Evolutionary conservation across 2,113 vertebrate genomes (phyloP).

Genomic region (Phoxinus phoxinus): DNA sequence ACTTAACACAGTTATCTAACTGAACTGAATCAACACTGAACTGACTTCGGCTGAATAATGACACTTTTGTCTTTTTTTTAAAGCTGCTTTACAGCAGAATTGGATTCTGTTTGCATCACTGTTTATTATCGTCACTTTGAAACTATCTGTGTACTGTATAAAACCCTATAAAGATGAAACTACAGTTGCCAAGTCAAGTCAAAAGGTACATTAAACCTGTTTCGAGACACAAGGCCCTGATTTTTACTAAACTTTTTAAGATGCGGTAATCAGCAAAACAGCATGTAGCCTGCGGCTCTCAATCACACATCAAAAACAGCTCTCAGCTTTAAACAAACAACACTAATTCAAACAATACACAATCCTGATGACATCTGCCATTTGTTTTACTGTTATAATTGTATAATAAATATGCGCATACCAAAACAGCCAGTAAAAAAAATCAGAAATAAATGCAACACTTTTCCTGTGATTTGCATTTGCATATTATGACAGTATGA

Average conservation of each 20-base stretch:
- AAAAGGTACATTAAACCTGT: neutral
- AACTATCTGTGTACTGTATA: no score
- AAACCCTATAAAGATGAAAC: no score
- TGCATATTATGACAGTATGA: neutral
- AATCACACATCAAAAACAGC: slow-evolving; percentile 5
- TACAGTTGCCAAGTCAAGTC: no score
- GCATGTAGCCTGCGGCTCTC: neutral
- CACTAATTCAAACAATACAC: neutral
- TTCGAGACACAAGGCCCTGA: neutral
- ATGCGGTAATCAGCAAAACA: neutral
- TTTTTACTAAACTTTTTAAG: neutral
- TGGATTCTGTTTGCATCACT: no score
- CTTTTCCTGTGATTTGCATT: neutral
- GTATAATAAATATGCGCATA: neutral
- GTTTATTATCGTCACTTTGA: neutral
- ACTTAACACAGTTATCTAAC: no score
- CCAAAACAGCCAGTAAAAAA: neutral
- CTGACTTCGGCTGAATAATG: no score
- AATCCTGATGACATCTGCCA: neutral
- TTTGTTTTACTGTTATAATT: neutral
- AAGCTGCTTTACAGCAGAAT: no score
- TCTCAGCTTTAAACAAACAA: neutral
- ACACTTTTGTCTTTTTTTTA: no score
- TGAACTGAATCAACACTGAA: no score
- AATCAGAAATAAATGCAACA: neutral